Evolutionary conservation across 2,113 vertebrate genomes (phyloP).

Genomic region (Calidris pugnax): DNA sequence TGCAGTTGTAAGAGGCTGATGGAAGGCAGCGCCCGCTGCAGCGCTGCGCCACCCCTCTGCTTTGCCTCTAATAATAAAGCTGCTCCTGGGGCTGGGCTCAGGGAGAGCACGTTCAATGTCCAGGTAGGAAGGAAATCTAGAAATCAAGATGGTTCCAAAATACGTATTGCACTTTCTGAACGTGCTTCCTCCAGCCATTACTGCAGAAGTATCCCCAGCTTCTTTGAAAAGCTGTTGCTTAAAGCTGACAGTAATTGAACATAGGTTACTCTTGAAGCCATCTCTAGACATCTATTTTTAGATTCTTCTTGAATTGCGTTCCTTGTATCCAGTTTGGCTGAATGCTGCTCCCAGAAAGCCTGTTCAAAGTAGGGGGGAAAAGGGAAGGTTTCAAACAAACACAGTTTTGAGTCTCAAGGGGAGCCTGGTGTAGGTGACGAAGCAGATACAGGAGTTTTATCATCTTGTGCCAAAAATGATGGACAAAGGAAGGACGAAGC

Average conservation of each 20-base stretch:
- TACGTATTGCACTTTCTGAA: neutral
- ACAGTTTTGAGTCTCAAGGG: neutral
- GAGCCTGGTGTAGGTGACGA: neutral
- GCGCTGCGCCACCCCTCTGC: neutral
- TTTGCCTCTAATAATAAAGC: neutral
- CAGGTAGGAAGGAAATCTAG: neutral
- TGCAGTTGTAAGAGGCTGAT: neutral
- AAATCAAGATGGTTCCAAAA: neutral
- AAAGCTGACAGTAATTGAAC: neutral
- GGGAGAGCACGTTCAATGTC: neutral
- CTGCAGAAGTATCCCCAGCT: neutral
- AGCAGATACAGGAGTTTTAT: accelerated
- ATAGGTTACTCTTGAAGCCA: neutral
- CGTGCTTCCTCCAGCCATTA: neutral
- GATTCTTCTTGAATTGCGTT: neutral
- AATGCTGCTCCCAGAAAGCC: neutral
- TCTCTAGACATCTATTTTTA: accelerated
- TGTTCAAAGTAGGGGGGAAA: neutral
- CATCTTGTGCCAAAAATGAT: neutral
- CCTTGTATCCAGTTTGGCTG: neutral
- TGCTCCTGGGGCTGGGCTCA: neutral
- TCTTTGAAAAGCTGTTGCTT: neutral
- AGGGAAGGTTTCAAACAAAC: neutral
- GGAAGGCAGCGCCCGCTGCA: neutral
- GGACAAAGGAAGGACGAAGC: neutral